A percentile compares a stretch with the other conserved stretches of the same genome.
Evolutionary conservation across 2,113 vertebrate genomes (phyloP).

Genomic region (Petrocephalus zakoni): DNA sequence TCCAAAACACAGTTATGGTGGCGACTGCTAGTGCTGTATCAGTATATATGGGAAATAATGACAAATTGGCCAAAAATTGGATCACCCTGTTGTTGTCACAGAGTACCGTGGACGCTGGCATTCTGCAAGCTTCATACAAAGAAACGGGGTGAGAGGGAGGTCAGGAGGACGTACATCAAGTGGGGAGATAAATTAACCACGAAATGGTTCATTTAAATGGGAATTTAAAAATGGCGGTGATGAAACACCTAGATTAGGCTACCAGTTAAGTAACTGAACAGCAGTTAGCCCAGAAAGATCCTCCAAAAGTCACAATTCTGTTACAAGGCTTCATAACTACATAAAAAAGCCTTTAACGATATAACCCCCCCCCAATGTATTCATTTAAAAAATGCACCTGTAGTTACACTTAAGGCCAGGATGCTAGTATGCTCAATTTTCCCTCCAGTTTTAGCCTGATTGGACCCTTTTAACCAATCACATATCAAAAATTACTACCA

Average conservation of each 20-base stretch:
- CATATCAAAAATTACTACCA: background rate
- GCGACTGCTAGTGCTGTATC: too few relatives aligned
- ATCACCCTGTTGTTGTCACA: background rate
- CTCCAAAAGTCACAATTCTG: background rate
- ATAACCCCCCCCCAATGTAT: background rate
- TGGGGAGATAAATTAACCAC: background rate
- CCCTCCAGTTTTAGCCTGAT: background rate
- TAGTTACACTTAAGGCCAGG: too few relatives aligned
- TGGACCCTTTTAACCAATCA: background rate
- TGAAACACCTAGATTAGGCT: background rate
- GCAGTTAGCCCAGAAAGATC: background rate
- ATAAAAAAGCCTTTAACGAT: background rate
- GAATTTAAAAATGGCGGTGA: too few relatives aligned
- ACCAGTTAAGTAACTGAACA: background rate
- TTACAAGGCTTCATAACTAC: background rate
- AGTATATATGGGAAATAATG: background rate
- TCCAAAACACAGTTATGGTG: background rate
- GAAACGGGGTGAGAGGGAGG: background rate
- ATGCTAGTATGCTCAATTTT: background rate
- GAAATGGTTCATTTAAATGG: background rate
- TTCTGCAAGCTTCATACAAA: background rate
- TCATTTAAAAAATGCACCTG: background rate
- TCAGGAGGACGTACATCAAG: background rate
- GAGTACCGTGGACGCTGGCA: background rate
- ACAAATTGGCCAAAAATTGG: background rate